Base-by-base conservation (phyloP, 2,797 vertebrate genomes). In the Helostoma temminkii region DNA sequence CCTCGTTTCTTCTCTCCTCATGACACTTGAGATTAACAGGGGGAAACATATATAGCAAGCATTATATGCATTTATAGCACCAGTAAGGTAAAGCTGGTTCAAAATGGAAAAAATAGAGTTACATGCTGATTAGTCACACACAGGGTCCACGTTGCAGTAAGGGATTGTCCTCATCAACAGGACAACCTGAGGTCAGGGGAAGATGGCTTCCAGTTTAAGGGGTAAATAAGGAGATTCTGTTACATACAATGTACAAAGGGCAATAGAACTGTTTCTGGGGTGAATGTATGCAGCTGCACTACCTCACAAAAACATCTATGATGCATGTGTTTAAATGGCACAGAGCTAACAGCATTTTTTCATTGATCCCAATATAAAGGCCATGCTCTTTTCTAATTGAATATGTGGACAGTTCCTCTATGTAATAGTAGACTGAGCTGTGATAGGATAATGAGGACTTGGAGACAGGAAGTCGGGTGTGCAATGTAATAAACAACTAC, bases 191-290 rank as follows among this genome's bases (percentile, higher is more conserved):
- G 60, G 28, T 82, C 71, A 39, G 63, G 36, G 18, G 57, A 65
- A 77, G 59, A 37, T 75, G 70, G 49, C 66, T 64, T 80, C 57
- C 18, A 28, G 54, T 57, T 56, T 46, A 24, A 65, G 10, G 25
- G 61, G 83, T 78, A 85, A 88, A 88, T 71, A 79, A 56, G 49
- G 53, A 67, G 72, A 86, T 88, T 83, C 32, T 18, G 81, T 89
- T 88, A 68, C 74, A 68, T 69, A 24, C 74, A 70, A 83, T 83
- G 83, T 71, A 62, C 36, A 71, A 73, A 71, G 30, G 59, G 65
- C 47, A 66, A 55, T 56, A 43, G 58, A 68, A 68, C 58, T 59
- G 71, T 69, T 85, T 57, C 60, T 76, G 67, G 52, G 39, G 58
- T 19, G 77, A 74, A 42, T 22, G 21, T 55, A 65, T 71, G 68